A percentile compares a stretch with the other conserved stretches of the same genome.
These are phyloP conservation scores for Toxostoma redivivum DNA, from an alignment of 2,113 vertebrate species.

Conservation along the genomic window DNA sequence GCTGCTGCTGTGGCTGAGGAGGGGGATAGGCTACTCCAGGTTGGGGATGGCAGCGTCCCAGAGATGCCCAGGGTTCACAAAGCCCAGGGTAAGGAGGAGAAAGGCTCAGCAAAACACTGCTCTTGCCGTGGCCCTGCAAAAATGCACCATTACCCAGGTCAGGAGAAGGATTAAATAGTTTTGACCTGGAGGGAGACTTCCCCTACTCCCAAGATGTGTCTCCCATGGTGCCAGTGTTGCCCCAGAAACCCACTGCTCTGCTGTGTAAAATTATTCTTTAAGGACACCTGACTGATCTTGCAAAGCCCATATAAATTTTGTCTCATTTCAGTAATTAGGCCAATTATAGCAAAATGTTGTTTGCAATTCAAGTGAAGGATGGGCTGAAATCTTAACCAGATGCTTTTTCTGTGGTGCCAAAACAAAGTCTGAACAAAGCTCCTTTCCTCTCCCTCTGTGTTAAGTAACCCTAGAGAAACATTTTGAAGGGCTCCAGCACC, in stretches of 20 bases:
- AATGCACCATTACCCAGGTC: background rate
- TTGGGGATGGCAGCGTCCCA: fast-evolving
- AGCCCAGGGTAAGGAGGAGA: background rate
- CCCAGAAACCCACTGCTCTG: constrained; percentile 21
- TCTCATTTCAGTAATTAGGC: background rate
- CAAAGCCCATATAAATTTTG: background rate
- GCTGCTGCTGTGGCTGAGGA: background rate
- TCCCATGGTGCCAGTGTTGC: fast-evolving
- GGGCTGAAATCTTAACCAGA: background rate
- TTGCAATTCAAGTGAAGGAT: background rate
- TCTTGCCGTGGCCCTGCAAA: background rate
- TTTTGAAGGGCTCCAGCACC: background rate
- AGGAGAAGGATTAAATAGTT: background rate
- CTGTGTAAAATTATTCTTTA: background rate
- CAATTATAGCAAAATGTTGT: background rate
- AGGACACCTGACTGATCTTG: background rate
- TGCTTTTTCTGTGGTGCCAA: background rate
- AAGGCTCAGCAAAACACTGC: background rate
- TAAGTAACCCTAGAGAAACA: background rate
- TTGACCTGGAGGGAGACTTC: background rate
- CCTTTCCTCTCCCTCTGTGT: background rate
- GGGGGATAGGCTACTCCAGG: background rate
- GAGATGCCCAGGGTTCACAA: background rate
- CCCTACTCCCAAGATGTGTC: background rate
- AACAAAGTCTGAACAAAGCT: background rate